Percentiles rank a stretch among this genome's conserved stretches.
Conservation (phyloP, 2,797 vertebrate species). For the Macropus fuliginosus region DNA sequence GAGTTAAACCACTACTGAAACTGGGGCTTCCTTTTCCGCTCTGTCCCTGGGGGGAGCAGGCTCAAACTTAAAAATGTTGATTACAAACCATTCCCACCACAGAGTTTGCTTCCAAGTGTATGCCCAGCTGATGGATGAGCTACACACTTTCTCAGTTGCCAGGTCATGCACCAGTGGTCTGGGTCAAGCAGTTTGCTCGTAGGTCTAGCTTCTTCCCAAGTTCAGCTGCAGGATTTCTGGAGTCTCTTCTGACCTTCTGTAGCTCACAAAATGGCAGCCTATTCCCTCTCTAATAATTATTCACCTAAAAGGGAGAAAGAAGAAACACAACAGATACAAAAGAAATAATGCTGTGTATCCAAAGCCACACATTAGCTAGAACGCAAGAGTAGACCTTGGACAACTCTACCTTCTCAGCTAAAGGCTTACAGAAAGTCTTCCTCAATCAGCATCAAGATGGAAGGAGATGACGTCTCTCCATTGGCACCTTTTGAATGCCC, state of each 20-base stretch:
- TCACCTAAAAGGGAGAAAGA: neutral
- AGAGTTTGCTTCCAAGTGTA: neutral
- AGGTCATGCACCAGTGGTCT: no score
- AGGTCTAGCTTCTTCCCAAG: no score
- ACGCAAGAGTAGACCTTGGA: neutral
- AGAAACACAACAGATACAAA: neutral
- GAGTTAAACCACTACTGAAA: neutral
- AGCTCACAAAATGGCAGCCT: neutral
- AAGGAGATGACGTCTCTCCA: neutral
- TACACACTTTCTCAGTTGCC: neutral
- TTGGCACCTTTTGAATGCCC: no score
- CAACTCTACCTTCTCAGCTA: neutral
- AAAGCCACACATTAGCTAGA: neutral
- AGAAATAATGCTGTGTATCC: neutral
- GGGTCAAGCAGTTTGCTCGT: no score
- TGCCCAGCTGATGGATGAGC: no score
- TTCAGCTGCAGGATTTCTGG: neutral
- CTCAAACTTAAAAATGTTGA: neutral
- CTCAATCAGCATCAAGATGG: neutral
- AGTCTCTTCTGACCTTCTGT: no score
- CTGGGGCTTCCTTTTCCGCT: neutral
- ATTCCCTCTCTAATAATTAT: neutral
- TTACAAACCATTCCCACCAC: neutral
- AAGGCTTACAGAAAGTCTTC: neutral
- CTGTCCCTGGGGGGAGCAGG: neutral